Percentiles rank a stretch among this genome's conserved stretches.
Conservation (phyloP, 2,888 invertebrate genomes). For the Hemistola chrysoprasaria region DNA sequence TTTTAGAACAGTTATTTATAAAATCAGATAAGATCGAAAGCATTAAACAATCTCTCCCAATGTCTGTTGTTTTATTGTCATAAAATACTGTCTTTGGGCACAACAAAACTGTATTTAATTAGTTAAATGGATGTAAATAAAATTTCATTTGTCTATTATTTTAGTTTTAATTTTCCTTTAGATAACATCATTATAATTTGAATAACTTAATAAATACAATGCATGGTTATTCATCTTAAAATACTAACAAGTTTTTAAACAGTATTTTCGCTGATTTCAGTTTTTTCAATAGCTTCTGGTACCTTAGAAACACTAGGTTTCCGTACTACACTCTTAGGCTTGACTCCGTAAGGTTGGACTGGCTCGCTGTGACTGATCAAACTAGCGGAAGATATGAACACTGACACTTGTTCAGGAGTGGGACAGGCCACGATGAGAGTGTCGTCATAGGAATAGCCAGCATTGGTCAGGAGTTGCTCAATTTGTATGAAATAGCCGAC, state of each 20-base stretch:
- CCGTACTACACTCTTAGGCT: slow-evolving; percentile 53
- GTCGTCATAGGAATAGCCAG: slow-evolving; percentile 92
- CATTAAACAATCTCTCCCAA: slow-evolving; percentile 69
- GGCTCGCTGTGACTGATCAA: slow-evolving; percentile 79
- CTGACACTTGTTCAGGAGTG: slow-evolving; percentile 95
- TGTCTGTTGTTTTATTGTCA: slow-evolving; percentile 72
- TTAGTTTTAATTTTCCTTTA: slow-evolving; percentile 27
- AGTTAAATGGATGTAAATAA: slow-evolving; percentile 64
- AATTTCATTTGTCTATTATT: slow-evolving; percentile 38
- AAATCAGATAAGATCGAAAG: slow-evolving; percentile 67
- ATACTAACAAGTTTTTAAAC: slow-evolving; percentile 19
- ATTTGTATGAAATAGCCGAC: slow-evolving; percentile 94
- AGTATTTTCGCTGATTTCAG: slow-evolving; percentile 19
- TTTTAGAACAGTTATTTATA: slow-evolving; percentile 62
- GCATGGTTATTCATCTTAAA: neutral
- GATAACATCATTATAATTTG: slow-evolving; percentile 6
- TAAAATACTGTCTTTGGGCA: slow-evolving; percentile 72
- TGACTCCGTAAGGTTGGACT: slow-evolving; percentile 71
- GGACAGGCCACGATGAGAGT: slow-evolving; percentile 93
- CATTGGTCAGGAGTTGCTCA: slow-evolving; percentile 87
- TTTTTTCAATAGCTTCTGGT: slow-evolving; percentile 40
- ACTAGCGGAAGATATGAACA: slow-evolving; percentile 91
- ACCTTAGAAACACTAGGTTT: slow-evolving; percentile 63
- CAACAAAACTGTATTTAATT: slow-evolving; percentile 67
- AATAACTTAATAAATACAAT: slow-evolving; percentile 7